Conservation (phyloP, 2,797 vertebrate genomes). For the Chanos chanos region DNA sequence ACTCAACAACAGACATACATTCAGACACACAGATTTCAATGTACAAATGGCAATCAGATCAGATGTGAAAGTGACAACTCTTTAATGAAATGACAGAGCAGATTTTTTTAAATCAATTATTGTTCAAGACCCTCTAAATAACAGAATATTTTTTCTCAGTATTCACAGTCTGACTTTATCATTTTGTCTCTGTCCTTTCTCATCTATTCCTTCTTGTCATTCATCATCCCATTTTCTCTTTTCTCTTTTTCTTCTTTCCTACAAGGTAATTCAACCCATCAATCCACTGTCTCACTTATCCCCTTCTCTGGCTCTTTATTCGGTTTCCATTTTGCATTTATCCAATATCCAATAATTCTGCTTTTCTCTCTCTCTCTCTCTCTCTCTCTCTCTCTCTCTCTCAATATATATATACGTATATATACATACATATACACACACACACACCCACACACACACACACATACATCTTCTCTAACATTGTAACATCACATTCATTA, state of each 20-base stretch:
- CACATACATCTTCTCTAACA: background rate
- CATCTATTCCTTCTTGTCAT: slow-evolving; percentile 2
- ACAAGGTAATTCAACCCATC: too few relatives aligned
- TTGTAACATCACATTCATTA: too few relatives aligned
- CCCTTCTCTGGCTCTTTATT: background rate
- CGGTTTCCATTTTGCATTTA: background rate
- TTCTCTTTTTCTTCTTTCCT: background rate
- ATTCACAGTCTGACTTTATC: slow-evolving; percentile 22
- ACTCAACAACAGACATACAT: too few relatives aligned
- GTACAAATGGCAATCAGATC: too few relatives aligned
- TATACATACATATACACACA: background rate
- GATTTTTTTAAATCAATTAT: too few relatives aligned
- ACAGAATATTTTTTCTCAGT: slow-evolving; percentile 6
- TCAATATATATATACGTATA: background rate
- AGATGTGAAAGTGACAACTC: too few relatives aligned
- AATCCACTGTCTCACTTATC: background rate
- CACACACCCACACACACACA: background rate
- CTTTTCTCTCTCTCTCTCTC: background rate
- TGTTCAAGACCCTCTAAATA: slow-evolving; percentile 1
- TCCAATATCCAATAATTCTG: background rate
- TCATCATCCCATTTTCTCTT: slow-evolving; percentile 4
- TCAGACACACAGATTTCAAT: too few relatives aligned
- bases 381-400: too few relatives aligned
- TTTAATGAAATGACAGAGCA: too few relatives aligned
- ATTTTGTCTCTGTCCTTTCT: slow-evolving; percentile 2